phyloP scores from a whole-genome alignment of 2,113 vertebrate species.

The Lucifuga dentata region DNA sequence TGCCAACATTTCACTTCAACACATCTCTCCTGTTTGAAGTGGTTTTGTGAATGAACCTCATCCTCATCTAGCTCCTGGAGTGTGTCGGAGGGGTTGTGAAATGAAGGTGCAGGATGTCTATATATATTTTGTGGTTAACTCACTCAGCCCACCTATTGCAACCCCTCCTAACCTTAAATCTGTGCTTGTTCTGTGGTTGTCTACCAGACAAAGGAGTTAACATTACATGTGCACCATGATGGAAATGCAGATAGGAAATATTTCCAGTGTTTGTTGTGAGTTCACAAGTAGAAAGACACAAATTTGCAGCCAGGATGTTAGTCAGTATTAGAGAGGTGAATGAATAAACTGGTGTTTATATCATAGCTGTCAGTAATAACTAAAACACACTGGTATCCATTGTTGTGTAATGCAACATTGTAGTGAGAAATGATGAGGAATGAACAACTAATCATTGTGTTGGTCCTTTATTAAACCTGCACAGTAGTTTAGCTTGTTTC shows the following conservation, averaged over 20 bases:
- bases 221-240: conserved; percentile 14
- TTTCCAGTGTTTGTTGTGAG: conserved; percentile 15
- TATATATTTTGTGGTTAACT: conserved; percentile 78
- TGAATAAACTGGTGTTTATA: conserved; percentile 10
- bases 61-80: conserved; percentile 37
- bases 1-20: conserved; percentile 14
- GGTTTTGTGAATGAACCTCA: conserved; percentile 61
- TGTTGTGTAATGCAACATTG: conserved; percentile 4
- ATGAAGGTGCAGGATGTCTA: conserved; percentile 74
- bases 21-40: conserved; percentile 68
- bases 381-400: conserved; percentile 3
- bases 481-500: conserved; percentile 12
- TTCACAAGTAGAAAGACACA: not conserved
- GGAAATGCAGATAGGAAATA: not conserved
- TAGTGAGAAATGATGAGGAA: not conserved
- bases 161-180: conserved; percentile 72
- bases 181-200: conserved; percentile 69
- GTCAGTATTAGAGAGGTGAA: no score
- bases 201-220: conserved; percentile 38
- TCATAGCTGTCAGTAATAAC: conserved; percentile 10
- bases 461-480: conserved; percentile 1
- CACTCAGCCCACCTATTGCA: conserved; percentile 58
- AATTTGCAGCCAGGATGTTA: no score
- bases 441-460: not conserved
- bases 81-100: conserved; percentile 60